Base-by-base conservation (phyloP, 2,888 invertebrate genomes). In the Plagodis dolabraria region DNA sequence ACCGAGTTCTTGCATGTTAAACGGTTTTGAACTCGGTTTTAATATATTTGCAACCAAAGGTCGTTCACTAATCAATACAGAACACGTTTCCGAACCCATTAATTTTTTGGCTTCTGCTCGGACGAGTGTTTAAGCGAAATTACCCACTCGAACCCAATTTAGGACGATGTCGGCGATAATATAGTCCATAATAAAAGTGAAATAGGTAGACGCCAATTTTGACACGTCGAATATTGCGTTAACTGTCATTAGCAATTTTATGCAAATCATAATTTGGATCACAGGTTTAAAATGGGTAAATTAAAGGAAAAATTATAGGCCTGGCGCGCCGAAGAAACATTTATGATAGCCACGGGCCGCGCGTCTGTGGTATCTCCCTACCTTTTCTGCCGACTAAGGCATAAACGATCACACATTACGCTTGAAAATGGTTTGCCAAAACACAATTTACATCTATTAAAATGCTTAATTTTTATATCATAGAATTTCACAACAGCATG, bases 241-340 rank as follows among this genome's bases (percentile, higher is more conserved):
- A 84, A 82, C 84, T 84, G 84, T 82, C 84, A 87, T 89, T 87
- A 89, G 82, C 86, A 86, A 87, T 87, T 89, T 88, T 88, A 89
- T 90, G 89, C 89, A 89, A 89, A 89, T 89, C 85, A 79, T 79
- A 85, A 88, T 84, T 84, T 81, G 85, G 82, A 87, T 85, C 85
- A 83, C 83, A 79, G 83, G 78, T 83, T 85, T 80, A 80, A 83
- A 87, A 83, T 85, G 85, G 82, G 79, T 75, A 85, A 86, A 86
- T 87, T 86, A 86, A 86, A 83, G 82, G 75, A 82, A 60, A 89
- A 86, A 89, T 89, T 89, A 89, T 82, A 89, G 89, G 86, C 85
- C 82, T 77, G 75, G 76, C 60, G 75, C 68, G 83, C 87, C 86
- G 86, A 86, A 80, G 80, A 80, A 80, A 76, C 82, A 83, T 82